Base-by-base conservation (phyloP, 1,140 invertebrate species). In the Trichonephila clavata region DNA sequence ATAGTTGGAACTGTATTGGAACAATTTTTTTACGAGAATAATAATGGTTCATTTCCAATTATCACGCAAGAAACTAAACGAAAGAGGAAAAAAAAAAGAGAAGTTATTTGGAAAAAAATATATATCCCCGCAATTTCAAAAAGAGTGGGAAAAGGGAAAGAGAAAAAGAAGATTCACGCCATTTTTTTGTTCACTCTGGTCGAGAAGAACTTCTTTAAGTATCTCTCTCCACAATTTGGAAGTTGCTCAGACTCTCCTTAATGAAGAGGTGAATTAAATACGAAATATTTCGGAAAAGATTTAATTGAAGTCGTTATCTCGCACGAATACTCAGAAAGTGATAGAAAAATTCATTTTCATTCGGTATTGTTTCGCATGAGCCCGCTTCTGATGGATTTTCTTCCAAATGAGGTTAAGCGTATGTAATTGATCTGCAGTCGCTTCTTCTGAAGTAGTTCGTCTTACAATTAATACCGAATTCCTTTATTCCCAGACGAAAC, bases 241-340 rank as follows among this genome's bases (percentile, higher is more conserved):
- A 83, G 43, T 27, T 24, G n/a, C 20, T 24, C n/a, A 1, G 20
- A 59, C 24, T 83, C 7, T 16, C 8, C 50, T 83, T 59, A 59
- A 83, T 83, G 81, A 83, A 43, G 39, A 57, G 20, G 5, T 57
- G 81, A 59, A 83, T 83, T 83, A 57, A 83, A 59, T n/a, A 24
- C 39, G 81, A 59, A 59, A 83, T 59, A 83, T 83, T 83, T 83
- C 81, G 39, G 16, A 83, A 50, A 59, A 27, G 43, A 50, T 83
- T 83, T 83, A 83, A 83, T 83, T 83, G 81, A 83, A 83, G 81
- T 59, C 43, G 43, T 83, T 59, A 83, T 83, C 81, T n/a, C 8
- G 24, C n/a, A 68, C n/a, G 65, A 20, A 27, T 59, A 21, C 14
- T n/a, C 21, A 59, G 50, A 59, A 57, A 83, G 50, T 24, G 43